Conservation (phyloP, 2,797 vertebrate species). For the Threskiornis aethiopicus region DNA sequence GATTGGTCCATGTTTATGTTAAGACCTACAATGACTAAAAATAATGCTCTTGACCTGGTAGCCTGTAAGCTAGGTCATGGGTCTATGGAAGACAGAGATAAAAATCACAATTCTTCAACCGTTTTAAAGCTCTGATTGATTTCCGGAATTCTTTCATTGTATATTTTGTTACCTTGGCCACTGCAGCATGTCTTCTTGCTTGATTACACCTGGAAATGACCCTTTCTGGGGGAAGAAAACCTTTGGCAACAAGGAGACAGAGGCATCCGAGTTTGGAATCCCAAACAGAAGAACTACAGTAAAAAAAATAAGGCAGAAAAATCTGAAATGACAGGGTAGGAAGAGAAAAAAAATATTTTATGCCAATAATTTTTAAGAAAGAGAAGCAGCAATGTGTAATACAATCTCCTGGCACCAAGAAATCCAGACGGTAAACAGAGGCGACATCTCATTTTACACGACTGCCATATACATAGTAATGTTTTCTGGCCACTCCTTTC, state of each 20-base stretch:
- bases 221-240: background rate
- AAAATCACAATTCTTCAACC: background rate
- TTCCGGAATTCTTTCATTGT: background rate
- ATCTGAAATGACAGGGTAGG: background rate
- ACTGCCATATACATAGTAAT: too few relatives aligned
- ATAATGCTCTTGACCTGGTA: background rate
- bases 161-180: background rate
- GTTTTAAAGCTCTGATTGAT: background rate
- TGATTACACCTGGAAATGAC: background rate
- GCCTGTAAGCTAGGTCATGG: background rate
- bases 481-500: background rate
- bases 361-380: background rate
- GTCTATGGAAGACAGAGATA: background rate
- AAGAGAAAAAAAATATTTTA: background rate
- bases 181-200: background rate
- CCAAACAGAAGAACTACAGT: background rate
- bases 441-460: background rate
- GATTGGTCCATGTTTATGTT: rapidly evolving
- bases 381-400: background rate
- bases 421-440: background rate
- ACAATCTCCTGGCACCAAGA: background rate
- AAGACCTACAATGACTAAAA: background rate
- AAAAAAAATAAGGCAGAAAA: background rate
- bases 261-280: background rate
- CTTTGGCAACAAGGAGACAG: background rate